Conservation (phyloP, 2,888 invertebrate species). For the Campaea margaritaria region DNA sequence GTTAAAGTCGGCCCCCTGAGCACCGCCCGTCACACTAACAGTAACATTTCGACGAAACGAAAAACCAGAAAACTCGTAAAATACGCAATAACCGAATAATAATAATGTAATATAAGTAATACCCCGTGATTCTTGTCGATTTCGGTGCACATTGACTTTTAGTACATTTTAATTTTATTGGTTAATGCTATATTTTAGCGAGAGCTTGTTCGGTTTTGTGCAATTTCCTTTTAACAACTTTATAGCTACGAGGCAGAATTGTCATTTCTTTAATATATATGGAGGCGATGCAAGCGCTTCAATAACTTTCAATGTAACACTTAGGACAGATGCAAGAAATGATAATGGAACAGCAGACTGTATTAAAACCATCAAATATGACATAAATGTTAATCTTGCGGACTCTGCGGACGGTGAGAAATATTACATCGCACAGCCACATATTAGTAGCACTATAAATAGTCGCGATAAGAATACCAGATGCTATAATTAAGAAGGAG, state of each 20-base stretch:
- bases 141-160: slow-evolving; percentile 59
- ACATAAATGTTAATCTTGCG: slow-evolving; percentile 33
- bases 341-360: slow-evolving; percentile 43
- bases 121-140: slow-evolving; percentile 64
- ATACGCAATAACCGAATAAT: slow-evolving; percentile 71
- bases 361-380: slow-evolving; percentile 41
- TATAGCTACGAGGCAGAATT: slow-evolving; percentile 55
- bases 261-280: slow-evolving; percentile 42
- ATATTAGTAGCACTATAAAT: slow-evolving; percentile 49
- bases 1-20: slow-evolving; percentile 62
- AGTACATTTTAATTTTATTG: slow-evolving; percentile 79
- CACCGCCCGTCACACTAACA: slow-evolving; percentile 65
- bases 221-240: slow-evolving; percentile 62
- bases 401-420: slow-evolving; percentile 37
- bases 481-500: slow-evolving; percentile 38
- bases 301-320: slow-evolving; percentile 42
- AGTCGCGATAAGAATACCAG: slow-evolving; percentile 49
- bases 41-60: slow-evolving; percentile 66
- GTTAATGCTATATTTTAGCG: slow-evolving; percentile 59
- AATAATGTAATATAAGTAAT: slow-evolving; percentile 72
- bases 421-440: slow-evolving; percentile 49
- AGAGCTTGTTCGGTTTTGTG: slow-evolving; percentile 48
- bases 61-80: slow-evolving; percentile 68
- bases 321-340: slow-evolving; percentile 42
- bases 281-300: slow-evolving; percentile 36